Conservation (phyloP, 2,888 invertebrate species). For the Phania funesta region DNA sequence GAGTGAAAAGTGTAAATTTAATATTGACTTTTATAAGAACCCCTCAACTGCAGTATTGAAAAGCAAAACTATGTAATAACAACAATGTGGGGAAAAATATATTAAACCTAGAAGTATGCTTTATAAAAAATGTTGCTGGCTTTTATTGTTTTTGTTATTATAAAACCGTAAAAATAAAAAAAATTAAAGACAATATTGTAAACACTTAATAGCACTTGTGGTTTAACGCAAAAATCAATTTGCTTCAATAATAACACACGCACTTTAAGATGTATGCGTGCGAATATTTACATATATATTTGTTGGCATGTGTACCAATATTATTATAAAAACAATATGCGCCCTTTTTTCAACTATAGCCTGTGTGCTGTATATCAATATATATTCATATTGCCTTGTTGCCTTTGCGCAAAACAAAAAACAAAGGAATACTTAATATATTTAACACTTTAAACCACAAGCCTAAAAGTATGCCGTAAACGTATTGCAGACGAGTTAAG, state of each 20-base stretch:
- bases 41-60: conserved; percentile 20
- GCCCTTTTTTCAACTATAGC: not conserved
- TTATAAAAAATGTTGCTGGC: not conserved
- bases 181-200: conserved; percentile 59
- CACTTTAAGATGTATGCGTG: no score
- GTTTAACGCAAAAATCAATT: conserved; percentile 66
- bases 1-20: conserved; percentile 37
- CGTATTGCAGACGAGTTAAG: conserved; percentile 30
- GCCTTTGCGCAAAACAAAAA: not conserved
- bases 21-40: conserved; percentile 31
- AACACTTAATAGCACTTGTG: conserved; percentile 67
- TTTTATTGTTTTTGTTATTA: conserved; percentile 17
- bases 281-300: no score
- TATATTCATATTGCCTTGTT: not conserved
- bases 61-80: not conserved
- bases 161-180: conserved; percentile 17
- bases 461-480: conserved; percentile 56
- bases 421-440: not conserved
- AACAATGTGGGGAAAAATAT: conserved; percentile 1
- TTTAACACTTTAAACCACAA: conserved; percentile 50
- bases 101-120: conserved; percentile 5
- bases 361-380: not conserved
- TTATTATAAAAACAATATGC: not conserved
- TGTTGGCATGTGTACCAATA: not conserved
- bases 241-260: conserved; percentile 53